Percentiles rank a stretch among this genome's conserved stretches.
Evolutionary conservation across 1,140 invertebrate genomes (phyloP).

Genomic region (Anoplolepis gracilipes): DNA sequence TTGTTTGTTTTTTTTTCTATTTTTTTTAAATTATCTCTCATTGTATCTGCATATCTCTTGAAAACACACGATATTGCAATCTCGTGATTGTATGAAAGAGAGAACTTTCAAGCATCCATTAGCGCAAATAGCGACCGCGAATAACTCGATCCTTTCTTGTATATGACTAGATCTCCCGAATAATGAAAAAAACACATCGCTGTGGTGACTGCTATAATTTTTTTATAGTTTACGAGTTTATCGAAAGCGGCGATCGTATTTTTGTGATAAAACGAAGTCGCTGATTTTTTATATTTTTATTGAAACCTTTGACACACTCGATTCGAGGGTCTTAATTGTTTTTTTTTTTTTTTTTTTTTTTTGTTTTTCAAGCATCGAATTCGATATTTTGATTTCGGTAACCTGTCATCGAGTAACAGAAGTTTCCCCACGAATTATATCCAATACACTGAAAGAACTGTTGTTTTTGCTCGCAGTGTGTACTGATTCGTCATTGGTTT

Average conservation of each 20-base stretch:
- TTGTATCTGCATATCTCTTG: not conserved
- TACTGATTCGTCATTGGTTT: not conserved
- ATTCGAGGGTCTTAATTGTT: conserved; percentile 41
- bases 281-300: conserved; percentile 47
- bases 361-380: conserved; percentile 29
- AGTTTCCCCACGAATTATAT: conserved; percentile 24
- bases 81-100: not conserved
- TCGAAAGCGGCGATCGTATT: not conserved
- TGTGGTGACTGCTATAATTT: not conserved
- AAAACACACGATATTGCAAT: too few species aligned
- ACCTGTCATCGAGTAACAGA: not conserved
- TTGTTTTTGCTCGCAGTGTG: conserved; percentile 38
- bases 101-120: conserved; percentile 5
- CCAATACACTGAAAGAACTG: not conserved
- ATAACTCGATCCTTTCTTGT: conserved; percentile 8
- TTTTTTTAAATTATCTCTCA: not conserved
- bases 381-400: conserved; percentile 43
- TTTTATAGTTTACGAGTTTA: not conserved
- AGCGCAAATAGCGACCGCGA: not conserved
- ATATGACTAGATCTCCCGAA: not conserved
- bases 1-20: too few species aligned
- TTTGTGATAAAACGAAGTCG: conserved; percentile 32
- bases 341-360: conserved; percentile 53
- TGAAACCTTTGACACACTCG: conserved; percentile 21
- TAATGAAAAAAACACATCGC: not conserved